Evolutionary conservation across 2,888 invertebrate genomes (phyloP).

Genomic region (Tridacna crocea): DNA sequence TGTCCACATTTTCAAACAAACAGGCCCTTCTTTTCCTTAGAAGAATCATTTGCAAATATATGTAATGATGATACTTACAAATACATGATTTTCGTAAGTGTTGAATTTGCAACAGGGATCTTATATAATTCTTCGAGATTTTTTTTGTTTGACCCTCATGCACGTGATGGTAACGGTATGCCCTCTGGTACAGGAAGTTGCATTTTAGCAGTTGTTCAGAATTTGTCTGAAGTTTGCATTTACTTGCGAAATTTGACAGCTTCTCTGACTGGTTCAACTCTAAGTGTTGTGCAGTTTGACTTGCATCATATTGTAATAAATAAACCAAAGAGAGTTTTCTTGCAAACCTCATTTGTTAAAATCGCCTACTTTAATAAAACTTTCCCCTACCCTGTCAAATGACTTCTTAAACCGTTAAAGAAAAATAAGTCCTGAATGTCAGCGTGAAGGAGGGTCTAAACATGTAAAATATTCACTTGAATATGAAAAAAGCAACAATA

Average conservation of each 20-base stretch:
- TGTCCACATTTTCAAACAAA: no score
- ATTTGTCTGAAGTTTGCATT: neutral
- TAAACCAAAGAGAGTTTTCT: neutral
- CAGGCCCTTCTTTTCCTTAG: no score
- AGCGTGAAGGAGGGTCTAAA: no score
- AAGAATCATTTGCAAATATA: neutral
- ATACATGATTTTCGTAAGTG: neutral
- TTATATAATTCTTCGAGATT: neutral
- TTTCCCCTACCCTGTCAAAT: no score
- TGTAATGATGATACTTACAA: neutral
- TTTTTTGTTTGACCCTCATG: neutral
- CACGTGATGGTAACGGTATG: neutral
- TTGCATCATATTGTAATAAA: neutral
- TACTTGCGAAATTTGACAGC: neutral
- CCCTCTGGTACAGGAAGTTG: neutral
- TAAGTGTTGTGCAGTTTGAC: neutral
- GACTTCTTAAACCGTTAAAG: no score
- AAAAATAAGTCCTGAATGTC: no score
- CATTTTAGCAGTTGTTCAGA: neutral
- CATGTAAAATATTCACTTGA: no score
- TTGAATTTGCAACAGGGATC: neutral
- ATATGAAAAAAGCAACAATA: no score
- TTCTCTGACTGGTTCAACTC: neutral
- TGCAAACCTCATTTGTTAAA: neutral
- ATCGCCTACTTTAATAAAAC: no score